Base-by-base conservation (phyloP, 2,113 vertebrate genomes). In the Nipponia nippon region DNA sequence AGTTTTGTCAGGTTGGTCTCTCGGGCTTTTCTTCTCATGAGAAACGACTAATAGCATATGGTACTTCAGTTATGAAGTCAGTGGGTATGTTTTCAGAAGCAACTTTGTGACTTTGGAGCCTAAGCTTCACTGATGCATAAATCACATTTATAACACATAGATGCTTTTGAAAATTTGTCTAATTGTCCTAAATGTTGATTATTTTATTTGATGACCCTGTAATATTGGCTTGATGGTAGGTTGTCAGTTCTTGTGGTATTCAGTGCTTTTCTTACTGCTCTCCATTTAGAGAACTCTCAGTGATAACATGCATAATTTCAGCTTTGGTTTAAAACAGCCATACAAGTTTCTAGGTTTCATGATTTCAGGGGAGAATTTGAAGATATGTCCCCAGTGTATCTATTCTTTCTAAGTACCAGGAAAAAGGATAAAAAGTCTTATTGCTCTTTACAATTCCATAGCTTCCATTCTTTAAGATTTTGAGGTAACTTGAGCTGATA, bases 1-100 rank as follows among this genome's bases (percentile, higher is more conserved):
- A 96, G 92, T 96, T 96, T 96, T 97, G 93, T 96, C 96, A 96
- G 95, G 78, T 94, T 96, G 90, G 90, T 96, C 96, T 97, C 95
- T 86, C 0, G 75, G 92, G 95, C 85, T 93, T 97, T 94, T 92
- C 12, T 50, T 95, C 96, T 97, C 96, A 36, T 77, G 95, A 93
- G 96, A 92, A 96, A 93, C 93, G 44, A 72, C 85, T 94, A 72
- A 77, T 56, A 93, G 78, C 93, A 93, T 94, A 94, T 91, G 97
- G 84, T 95, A 67, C 76, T 94, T 91, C 71, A 90, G 50, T 90
- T 88, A 70, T 0, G 8, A 80, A 93, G 58, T 91, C 77, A 49
- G 27, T 38, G 62, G 87, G n/a, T 79, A n/a, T 59, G 71, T 96
- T 96, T 96, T 96, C 82, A 88, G 71, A 91, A 94, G 50, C 78